phyloP scores from a whole-genome alignment of 2,797 vertebrate genomes.

The Cichlasoma orientale region DNA sequence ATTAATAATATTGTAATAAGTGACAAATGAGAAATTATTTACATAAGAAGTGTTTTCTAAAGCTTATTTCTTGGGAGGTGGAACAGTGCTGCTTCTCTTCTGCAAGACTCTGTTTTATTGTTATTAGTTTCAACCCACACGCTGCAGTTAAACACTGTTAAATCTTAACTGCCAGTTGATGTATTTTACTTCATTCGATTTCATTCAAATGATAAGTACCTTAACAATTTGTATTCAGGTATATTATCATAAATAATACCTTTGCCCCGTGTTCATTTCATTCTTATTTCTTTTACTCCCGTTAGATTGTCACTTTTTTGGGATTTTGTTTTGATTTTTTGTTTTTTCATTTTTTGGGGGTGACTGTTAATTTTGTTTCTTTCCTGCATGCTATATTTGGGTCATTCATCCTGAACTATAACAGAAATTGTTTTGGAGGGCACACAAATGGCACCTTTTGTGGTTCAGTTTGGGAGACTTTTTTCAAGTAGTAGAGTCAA shows the following conservation, averaged over 20 bases:
- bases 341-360: too few species aligned
- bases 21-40: background rate
- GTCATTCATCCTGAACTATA: background rate
- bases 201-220: slow-evolving; percentile 13
- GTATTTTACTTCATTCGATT: background rate
- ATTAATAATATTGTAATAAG: background rate
- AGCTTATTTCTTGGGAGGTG: background rate
- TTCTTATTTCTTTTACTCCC: background rate
- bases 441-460: background rate
- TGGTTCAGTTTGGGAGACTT: background rate
- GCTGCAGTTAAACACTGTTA: slow-evolving; percentile 18
- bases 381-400: background rate
- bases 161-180: background rate
- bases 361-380: background rate
- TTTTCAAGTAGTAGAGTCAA: background rate
- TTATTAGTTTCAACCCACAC: slow-evolving; percentile 16
- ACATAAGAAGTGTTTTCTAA: background rate
- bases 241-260: background rate
- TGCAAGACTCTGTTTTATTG: slow-evolving; percentile 5
- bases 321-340: background rate
- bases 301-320: accelerated
- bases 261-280: background rate
- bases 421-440: background rate
- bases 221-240: background rate
- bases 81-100: slow-evolving; percentile 13